Evolutionary conservation across 2,888 invertebrate species (phyloP).

Genomic region (Pterostichus madidus): DNA sequence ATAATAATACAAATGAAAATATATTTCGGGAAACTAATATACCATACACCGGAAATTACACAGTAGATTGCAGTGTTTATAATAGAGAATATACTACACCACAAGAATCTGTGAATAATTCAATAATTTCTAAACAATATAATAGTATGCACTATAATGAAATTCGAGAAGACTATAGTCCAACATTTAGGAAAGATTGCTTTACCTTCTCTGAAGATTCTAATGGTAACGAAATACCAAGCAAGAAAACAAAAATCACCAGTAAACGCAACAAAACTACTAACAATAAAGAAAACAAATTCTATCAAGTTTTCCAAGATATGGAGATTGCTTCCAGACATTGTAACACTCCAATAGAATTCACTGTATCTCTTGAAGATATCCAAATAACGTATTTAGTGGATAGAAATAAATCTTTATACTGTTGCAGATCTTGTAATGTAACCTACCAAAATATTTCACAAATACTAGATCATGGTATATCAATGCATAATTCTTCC

Average conservation of each 20-base stretch:
- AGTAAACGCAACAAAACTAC: neutral
- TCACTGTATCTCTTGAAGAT: neutral
- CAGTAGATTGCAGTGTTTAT: no score
- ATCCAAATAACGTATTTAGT: neutral
- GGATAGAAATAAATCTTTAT: conserved; percentile 7
- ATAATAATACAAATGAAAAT: no score
- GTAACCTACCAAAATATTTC: neutral
- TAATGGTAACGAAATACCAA: conserved; percentile 1
- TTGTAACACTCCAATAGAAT: conserved; percentile 6
- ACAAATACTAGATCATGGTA: neutral
- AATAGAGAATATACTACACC: neutral
- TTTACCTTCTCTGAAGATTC: neutral
- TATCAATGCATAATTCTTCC: neutral
- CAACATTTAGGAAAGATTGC: neutral
- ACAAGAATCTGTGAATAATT: neutral
- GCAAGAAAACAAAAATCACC: neutral
- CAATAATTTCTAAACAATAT: no score
- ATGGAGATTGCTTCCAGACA: conserved; percentile 8
- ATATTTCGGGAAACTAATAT: no score
- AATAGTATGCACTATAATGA: no score
- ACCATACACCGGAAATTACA: no score
- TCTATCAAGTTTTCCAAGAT: conserved; percentile 1
- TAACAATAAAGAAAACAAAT: conserved; percentile 4
- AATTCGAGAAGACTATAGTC: neutral
- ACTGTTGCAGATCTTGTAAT: neutral